Evolutionary conservation across 2,888 invertebrate species (phyloP).

Genomic region (Linnaemya vulpina): DNA sequence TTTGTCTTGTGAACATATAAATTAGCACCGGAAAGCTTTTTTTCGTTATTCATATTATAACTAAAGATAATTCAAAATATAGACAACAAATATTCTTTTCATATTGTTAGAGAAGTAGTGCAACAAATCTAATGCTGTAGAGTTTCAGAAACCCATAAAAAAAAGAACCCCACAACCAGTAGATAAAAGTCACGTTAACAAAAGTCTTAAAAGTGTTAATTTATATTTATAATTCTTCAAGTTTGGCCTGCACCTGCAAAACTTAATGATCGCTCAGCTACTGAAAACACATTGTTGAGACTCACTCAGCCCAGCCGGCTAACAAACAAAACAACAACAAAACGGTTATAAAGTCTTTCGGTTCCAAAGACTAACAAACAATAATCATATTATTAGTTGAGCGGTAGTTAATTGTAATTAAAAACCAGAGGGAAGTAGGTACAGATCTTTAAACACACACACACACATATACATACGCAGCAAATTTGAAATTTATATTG

Average conservation of each 20-base stretch:
- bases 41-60: conserved; percentile 56
- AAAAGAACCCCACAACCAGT: conserved; percentile 23
- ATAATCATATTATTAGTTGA: conserved; percentile 54
- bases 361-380: conserved; percentile 19
- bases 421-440: conserved; percentile 62
- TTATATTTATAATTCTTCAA: conserved; percentile 44
- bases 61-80: conserved; percentile 24
- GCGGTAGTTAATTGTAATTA: conserved; percentile 66
- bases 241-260: conserved; percentile 63
- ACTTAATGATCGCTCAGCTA: conserved; percentile 36
- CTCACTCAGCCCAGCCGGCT: background rate
- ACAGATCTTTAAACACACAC: conserved; percentile 11
- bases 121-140: background rate
- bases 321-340: conserved; percentile 3
- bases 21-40: conserved; percentile 62
- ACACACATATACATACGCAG: too few relatives aligned
- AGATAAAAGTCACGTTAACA: conserved; percentile 58
- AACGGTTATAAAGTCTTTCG: background rate
- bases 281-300: conserved; percentile 17
- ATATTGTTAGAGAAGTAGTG: conserved; percentile 6
- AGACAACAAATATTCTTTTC: conserved; percentile 26
- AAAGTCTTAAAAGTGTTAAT: conserved; percentile 67
- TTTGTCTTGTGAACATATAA: conserved; percentile 38
- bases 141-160: conserved; percentile 6
- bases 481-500: too few relatives aligned